A percentile compares a stretch with the other conserved stretches of the same genome.
phyloP scores from a whole-genome alignment of 2,888 invertebrate genomes.

The Caenorhabditis sp. region DNA sequence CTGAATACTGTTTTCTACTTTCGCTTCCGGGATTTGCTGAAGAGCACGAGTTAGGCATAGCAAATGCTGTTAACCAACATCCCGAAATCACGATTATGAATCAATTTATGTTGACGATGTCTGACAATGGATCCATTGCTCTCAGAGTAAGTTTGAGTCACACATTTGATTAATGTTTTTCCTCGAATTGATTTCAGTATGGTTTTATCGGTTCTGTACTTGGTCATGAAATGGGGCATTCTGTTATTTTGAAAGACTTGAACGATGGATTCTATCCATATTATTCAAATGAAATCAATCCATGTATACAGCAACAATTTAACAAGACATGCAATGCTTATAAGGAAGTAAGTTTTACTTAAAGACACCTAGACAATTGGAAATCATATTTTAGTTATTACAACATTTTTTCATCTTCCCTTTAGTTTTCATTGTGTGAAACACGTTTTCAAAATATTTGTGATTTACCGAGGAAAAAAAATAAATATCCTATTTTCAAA shows the following conservation, averaged over 20 bases:
- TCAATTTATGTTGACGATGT: neutral
- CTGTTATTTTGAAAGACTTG: neutral
- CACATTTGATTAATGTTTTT: no score
- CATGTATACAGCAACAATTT: neutral
- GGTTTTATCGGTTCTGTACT: neutral
- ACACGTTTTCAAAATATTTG: no score
- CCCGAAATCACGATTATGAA: neutral
- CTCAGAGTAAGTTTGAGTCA: neutral
- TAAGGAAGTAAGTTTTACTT: neutral
- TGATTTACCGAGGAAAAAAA: no score
- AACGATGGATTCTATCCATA: neutral
- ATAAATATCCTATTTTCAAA: no score
- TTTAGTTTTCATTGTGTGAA: no score
- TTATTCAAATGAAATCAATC: neutral
- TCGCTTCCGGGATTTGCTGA: neutral
- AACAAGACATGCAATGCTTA: neutral
- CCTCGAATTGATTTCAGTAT: neutral
- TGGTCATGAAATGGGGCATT: neutral
- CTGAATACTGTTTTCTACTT: neutral
- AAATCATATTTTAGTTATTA: no score
- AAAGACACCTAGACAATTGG: no score
- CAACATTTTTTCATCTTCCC: no score
- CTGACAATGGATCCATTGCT: neutral
- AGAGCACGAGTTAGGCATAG: no score
- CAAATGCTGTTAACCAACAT: neutral